A percentile compares a stretch with the other conserved stretches of the same genome.
Conservation (phyloP, 1,140 invertebrate species). For the Pectinophora gossypiella region DNA sequence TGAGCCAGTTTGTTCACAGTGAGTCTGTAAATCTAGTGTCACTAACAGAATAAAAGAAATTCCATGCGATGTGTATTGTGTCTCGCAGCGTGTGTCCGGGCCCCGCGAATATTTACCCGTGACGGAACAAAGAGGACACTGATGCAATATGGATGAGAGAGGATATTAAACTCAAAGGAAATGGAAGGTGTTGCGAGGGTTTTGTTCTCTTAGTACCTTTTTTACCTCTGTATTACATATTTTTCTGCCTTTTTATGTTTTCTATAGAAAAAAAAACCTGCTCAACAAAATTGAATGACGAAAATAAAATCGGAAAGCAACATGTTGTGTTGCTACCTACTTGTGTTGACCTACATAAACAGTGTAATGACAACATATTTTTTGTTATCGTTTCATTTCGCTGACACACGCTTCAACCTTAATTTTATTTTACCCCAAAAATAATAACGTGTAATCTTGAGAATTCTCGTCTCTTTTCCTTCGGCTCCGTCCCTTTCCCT, state of each 20-base stretch:
- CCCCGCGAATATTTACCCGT: neutral
- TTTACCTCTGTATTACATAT: neutral
- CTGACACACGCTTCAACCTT: neutral
- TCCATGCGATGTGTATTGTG: neutral
- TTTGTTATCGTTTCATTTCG: slow-evolving; percentile 1
- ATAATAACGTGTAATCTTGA: slow-evolving; percentile 25
- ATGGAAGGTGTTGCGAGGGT: neutral
- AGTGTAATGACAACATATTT: neutral
- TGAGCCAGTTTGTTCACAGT: slow-evolving; percentile 1
- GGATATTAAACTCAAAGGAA: neutral
- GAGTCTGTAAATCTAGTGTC: slow-evolving; percentile 2
- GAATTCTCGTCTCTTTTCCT: slow-evolving; percentile 14
- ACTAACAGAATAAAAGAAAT: slow-evolving; percentile 8
- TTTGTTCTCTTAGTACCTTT: neutral
- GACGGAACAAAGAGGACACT: neutral
- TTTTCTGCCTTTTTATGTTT: neutral
- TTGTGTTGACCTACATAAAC: no score
- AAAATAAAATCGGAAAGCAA: no score
- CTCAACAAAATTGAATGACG: no score
- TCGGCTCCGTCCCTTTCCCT: slow-evolving; percentile 7
- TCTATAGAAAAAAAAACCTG: no score
- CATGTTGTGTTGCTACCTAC: no score
- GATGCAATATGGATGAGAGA: neutral
- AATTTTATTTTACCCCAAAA: slow-evolving; percentile 18
- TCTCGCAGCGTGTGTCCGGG: slow-evolving; percentile 5